A percentile compares a stretch with the other conserved stretches of the same genome.
Evolutionary conservation across 2,888 invertebrate genomes (phyloP).

Genomic region (Cataglyphis albicans): DNA sequence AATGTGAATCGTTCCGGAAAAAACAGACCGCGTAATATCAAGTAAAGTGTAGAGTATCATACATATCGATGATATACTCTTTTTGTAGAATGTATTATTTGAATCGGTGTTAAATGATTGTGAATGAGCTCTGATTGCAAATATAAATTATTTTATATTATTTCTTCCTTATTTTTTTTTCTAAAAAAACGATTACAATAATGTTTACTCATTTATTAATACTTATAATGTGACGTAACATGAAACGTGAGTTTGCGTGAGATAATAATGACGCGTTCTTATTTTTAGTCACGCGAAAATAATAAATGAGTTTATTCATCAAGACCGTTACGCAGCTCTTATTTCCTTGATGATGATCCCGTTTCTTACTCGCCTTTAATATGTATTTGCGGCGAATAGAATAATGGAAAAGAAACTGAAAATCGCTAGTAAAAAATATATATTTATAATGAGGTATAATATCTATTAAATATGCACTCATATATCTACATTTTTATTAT

Average conservation of each 20-base stretch:
- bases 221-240: background rate
- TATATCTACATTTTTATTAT: background rate
- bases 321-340: background rate
- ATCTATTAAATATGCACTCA: background rate
- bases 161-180: background rate
- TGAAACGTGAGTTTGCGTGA: slow-evolving; percentile 1
- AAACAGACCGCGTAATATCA: background rate
- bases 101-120: background rate
- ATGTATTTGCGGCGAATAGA: slow-evolving; percentile 6
- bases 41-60: background rate
- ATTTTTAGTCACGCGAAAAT: slow-evolving; percentile 24
- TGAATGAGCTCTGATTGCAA: background rate
- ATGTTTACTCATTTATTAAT: background rate
- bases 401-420: slow-evolving; percentile 7
- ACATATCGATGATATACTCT: background rate
- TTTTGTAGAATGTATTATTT: background rate
- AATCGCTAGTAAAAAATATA: background rate
- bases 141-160: slow-evolving; percentile 6
- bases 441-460: background rate
- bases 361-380: background rate
- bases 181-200: background rate
- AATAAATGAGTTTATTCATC: slow-evolving; percentile 26
- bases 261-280: slow-evolving; percentile 5
- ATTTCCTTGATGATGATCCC: background rate
- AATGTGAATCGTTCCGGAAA: background rate